Evolutionary conservation across 2,113 vertebrate genomes (phyloP).

Genomic region (Atherinomorus stipes): DNA sequence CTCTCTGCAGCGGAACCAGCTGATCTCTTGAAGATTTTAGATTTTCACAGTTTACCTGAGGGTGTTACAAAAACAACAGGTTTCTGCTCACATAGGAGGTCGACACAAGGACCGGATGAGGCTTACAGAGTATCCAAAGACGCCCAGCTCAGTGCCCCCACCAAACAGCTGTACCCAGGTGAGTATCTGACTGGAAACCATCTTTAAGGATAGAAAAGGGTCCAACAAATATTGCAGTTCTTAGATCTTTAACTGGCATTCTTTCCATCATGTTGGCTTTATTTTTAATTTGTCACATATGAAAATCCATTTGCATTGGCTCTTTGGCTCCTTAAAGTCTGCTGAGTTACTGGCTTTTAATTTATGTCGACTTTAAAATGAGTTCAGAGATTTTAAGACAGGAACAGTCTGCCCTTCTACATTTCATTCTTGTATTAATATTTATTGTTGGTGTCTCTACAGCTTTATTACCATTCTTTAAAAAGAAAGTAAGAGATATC

Average conservation of each 20-base stretch:
- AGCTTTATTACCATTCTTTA: not conserved
- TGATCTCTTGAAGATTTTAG: constrained; percentile 97
- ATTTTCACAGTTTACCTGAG: constrained; percentile 96
- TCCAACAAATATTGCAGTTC: too few species aligned
- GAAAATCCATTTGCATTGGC: too few species aligned
- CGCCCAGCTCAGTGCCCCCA: constrained; percentile 95
- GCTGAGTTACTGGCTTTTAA: constrained; percentile 31
- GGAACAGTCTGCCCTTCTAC: not conserved
- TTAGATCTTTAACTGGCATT: too few species aligned
- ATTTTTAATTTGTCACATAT: too few species aligned
- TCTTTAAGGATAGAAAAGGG: too few species aligned
- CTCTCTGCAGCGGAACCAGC: constrained; percentile 88
- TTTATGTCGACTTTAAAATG: constrained; percentile 32
- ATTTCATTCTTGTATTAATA: not conserved
- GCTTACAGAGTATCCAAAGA: constrained; percentile 94
- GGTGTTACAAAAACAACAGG: constrained; percentile 93
- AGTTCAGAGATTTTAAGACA: not conserved
- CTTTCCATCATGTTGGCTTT: too few species aligned
- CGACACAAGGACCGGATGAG: constrained; percentile 91
- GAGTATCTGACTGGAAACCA: constrained; percentile 59
- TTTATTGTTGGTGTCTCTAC: not conserved
- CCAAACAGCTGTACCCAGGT: constrained; percentile 94
- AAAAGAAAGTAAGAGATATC: not conserved
- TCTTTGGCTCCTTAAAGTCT: not conserved
- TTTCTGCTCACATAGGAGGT: constrained; percentile 90